Base-by-base conservation (phyloP, 2,113 vertebrate genomes). In the Microcebus tavaratra region DNA sequence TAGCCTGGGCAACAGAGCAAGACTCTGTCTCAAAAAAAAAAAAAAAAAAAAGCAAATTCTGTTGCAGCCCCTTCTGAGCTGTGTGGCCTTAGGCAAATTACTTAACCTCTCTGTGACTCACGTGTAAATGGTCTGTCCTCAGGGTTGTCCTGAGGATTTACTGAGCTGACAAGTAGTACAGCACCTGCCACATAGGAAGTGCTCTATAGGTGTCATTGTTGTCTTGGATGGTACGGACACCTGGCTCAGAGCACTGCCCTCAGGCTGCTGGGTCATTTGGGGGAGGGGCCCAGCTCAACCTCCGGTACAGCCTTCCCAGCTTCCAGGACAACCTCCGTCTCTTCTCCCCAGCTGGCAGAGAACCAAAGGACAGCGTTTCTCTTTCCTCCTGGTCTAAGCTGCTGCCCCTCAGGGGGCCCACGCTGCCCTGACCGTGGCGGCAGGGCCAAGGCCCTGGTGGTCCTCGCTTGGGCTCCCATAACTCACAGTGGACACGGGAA, bases 181-280 rank as follows among this genome's bases (percentile, higher is more conserved):
- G 42, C 42, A 25, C 48, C 70, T 59, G 55, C 63, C 82, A 36
- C 31, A 31, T 7, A 42, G 53, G 39, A 59, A 61, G 45, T 34
- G 20, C 3, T 21, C 48, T 25, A 31, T 13, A 1, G 2, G 1
- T 5, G 9, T 59, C 17, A 8, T 0, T 9, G 15, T 21, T 50
- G 27, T 65, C 34, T 21, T 0, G 0, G 17, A 4, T 15, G 68
- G 68, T 8, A 9, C 78, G 29, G 70, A 48, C 94, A 45, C 76
- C 18, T 6, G 1, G 23, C 14, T 4, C 11, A 8, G 36, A 29
- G 9, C 68, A 8, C 68, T 6, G 25, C 45, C 23, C 36, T 50
- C 27, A 2, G n/a, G 31, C 9, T 59, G 87, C 76, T 13, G 14
- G 9, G 45, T 65, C 6, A 27, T 36, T 79, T 45, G 45, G 45